Evolutionary conservation across 2,113 vertebrate genomes (phyloP).

Genomic region (Terrapene triunguis): DNA sequence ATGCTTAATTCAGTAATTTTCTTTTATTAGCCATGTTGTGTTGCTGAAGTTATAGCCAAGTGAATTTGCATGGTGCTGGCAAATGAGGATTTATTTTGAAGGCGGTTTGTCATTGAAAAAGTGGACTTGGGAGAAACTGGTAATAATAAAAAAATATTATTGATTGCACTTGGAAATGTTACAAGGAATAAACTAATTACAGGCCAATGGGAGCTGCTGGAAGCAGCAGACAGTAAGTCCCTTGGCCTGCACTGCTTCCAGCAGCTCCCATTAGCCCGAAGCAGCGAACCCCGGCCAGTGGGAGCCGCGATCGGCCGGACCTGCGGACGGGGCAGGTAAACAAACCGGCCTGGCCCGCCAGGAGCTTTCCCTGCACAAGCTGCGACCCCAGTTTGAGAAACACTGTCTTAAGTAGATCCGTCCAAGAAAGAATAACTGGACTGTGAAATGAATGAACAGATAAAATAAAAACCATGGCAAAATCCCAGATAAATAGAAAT

Average conservation of each 20-base stretch:
- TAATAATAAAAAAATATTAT: not conserved
- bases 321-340: too few species aligned
- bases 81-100: not conserved
- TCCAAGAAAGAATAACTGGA: not conserved
- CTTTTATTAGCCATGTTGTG: constrained; percentile 25
- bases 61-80: not conserved
- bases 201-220: not conserved
- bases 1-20: constrained; percentile 23
- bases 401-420: not conserved
- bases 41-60: not conserved
- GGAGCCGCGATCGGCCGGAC: too few species aligned
- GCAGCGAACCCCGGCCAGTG: too few species aligned
- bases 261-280: too few species aligned
- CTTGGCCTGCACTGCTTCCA: too few species aligned
- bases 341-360: too few species aligned
- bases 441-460: not conserved
- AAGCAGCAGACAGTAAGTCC: too few species aligned
- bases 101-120: not conserved
- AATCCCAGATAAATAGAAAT: not conserved
- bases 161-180: constrained; percentile 8
- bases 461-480: not conserved
- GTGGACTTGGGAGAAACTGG: not conserved
- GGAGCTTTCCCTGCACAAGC: too few species aligned
- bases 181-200: constrained; percentile 1
- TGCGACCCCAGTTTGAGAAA: too few species aligned